Conservation (phyloP, 2,797 vertebrate genomes). For the Acridotheres tristis region DNA sequence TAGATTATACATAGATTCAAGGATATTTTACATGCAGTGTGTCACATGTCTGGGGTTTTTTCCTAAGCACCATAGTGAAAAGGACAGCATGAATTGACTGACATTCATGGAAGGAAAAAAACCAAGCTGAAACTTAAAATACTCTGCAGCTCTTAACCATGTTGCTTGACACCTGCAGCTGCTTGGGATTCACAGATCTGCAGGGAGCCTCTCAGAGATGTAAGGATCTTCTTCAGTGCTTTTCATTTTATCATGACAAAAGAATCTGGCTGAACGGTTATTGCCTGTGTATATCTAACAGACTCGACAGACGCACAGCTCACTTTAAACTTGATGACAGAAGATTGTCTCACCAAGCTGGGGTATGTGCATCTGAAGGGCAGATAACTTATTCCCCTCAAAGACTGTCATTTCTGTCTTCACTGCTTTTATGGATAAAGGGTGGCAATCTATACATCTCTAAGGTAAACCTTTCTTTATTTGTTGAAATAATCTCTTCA, state of each 20-base stretch:
- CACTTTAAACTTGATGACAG: not conserved
- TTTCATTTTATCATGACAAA: not conserved
- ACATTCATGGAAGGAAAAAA: not conserved
- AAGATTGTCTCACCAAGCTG: not conserved
- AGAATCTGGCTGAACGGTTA: not conserved
- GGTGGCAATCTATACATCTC: not conserved
- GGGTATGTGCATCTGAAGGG: not conserved
- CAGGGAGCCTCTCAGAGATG: not conserved
- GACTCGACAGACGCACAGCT: not conserved
- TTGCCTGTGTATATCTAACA: not conserved
- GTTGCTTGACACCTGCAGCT: not conserved
- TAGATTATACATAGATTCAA: not conserved
- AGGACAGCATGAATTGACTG: not conserved
- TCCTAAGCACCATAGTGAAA: not conserved
- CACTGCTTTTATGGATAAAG: not conserved
- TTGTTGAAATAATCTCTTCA: not conserved
- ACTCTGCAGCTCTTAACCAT: not conserved
- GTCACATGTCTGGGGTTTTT: fast-evolving
- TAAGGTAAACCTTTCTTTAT: not conserved
- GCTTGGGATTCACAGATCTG: not conserved
- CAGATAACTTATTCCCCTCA: not conserved
- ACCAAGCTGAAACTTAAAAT: not conserved
- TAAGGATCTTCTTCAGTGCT: not conserved
- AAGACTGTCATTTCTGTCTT: not conserved
- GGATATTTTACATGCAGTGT: not conserved